Base-by-base conservation (phyloP, 2,113 vertebrate species). In the Leiothrix lutea region DNA sequence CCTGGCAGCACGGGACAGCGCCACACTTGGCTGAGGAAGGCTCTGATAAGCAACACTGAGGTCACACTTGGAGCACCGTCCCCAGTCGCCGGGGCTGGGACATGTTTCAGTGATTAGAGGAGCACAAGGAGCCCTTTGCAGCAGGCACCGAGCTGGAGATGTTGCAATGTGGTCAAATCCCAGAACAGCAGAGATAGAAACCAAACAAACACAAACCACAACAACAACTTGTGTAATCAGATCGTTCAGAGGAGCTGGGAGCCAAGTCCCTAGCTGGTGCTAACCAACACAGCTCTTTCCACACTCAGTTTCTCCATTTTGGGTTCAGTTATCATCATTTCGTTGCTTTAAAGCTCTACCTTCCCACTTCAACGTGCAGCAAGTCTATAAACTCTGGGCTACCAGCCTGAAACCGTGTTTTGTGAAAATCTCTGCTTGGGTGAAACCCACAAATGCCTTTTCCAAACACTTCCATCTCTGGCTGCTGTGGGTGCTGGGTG, bases 21-120 rank as follows among this genome's bases (percentile, higher is more conserved):
- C 26, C 75, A 47, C 4, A 0, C n/a, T 69, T 6, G 38, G 21
- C 69, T 33, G n/a, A 14, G 69, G 40, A 13, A n/a, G 42, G 6
- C 31, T 47, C 77, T 28, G 12, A 9, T n/a, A 12, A 47, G 28
- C 50, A 21, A 0, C 60, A 6, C 48, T 60, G 2, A 2, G 0
- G 1, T 28, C 45, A 22, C n/a, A 4, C 44, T 33, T 11, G 5
- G 35, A 35, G 48, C 58, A 47, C 14, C 24, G 11, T 77, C 31
- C 56, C 22, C 5, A 3, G 7, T 12, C 11, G 3, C 20, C 5
- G 4, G 6, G 3, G 11, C n/a, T 6, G 31, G 40, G 12, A 31
- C 28, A 1, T 15, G 1, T 60, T 38, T 65, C 64, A 58, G 75
- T 6, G 81, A 16, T 36, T 15, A 12, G 2, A 42, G 74, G 11